Evolutionary conservation across 2,888 invertebrate species (phyloP), one percentile per base, ranked within the genome.

Genomic region (Sceliomorpha sp.): DNA sequence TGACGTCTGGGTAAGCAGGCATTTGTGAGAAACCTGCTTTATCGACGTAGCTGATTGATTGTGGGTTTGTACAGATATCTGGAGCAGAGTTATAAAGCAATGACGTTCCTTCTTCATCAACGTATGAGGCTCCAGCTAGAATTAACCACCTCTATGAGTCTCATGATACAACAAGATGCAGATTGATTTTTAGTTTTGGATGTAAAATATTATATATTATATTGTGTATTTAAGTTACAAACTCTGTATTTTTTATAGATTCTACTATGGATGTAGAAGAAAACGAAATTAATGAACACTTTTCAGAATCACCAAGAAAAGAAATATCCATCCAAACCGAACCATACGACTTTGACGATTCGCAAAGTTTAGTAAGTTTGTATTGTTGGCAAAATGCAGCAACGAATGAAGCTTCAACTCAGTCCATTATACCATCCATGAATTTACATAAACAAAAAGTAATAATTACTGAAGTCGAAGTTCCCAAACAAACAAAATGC

Each of bases 1-100:
- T 86, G 0, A 79, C 51, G 7, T 83, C 84, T 1, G 86, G 82
- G 50, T 88, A 88, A 10, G 83, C 82, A 1, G 87, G 88, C 76
- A 87, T 84, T 68, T 87, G 85, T 0, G 87, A 84, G 1, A 88
- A 74, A 50, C 87, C 87, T 34, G 87, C 82, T 42, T 88, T 88
- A 75, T 87, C 86, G 29, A 87, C 88, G 72, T 88, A 88, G 66
- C 87, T 88, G 71, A 88, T 88, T 37, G 76, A 78, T 67, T 88
- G 87, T 0, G 88, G 87, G 67, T 88, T 88, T 8, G 87, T 84
- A 60, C 87, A 88, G 56, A 88, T 88, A 69, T 88, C 88, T 1
- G 88, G 88, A 0, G 88, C 87, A 20, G 87, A 80, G 66, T 87
- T 88, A 69, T 87, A 87, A 12, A 87, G 77, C 6, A 88, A 72